phyloP scores from a whole-genome alignment of 2,113 vertebrate species.

The Esox niger region DNA sequence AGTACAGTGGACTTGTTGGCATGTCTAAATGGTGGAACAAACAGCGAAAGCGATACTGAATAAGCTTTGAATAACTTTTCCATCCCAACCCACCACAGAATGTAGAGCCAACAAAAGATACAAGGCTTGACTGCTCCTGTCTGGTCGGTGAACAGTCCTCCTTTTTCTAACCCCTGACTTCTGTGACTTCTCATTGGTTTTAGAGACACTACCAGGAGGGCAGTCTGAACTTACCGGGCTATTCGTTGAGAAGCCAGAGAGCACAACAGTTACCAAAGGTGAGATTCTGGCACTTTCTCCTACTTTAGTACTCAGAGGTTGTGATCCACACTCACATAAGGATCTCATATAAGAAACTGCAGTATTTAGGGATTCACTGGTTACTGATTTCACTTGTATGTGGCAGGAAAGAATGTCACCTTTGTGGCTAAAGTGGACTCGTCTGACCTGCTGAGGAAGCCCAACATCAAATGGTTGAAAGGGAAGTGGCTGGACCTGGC shows the following conservation, averaged over 20 bases:
- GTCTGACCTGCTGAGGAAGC: constrained; percentile 70
- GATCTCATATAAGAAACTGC: background rate
- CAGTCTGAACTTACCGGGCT: constrained; percentile 67
- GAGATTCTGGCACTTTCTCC: background rate
- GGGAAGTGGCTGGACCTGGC: constrained; percentile 88
- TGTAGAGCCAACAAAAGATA: no score
- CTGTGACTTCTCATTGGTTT: constrained; percentile 15
- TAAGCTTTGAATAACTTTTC: no score
- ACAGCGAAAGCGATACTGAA: no score
- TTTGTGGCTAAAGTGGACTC: constrained; percentile 78
- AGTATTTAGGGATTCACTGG: background rate
- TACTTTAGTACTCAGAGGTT: background rate
- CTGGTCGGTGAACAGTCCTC: no score
- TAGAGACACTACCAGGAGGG: constrained; percentile 65
- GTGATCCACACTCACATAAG: background rate
- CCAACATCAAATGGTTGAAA: constrained; percentile 85
- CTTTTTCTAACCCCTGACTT: background rate
- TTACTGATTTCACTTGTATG: background rate
- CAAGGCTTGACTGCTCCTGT: no score
- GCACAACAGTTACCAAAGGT: constrained; percentile 69
- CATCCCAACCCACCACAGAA: no score
- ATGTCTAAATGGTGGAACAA: no score
- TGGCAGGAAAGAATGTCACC: constrained; percentile 72
- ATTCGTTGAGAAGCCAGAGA: constrained; percentile 76
- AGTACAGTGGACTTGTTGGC: no score